Conservation (phyloP, 2,113 vertebrate species). For the Jaculus jaculus region DNA sequence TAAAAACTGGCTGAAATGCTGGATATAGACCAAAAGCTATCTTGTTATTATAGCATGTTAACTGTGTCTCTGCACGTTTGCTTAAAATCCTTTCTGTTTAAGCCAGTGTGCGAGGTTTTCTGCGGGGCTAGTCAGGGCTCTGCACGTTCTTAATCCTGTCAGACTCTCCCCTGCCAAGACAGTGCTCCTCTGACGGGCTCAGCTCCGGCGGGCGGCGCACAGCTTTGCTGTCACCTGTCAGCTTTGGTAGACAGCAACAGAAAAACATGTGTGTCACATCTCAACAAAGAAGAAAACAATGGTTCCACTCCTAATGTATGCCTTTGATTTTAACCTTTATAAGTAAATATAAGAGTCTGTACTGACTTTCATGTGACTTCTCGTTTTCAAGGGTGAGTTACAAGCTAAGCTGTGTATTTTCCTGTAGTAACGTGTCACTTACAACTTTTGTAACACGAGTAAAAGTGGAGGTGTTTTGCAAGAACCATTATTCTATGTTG, state of each 20-base stretch:
- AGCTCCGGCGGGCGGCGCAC: neutral
- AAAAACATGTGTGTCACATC: neutral
- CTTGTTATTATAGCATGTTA: neutral
- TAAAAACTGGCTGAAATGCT: neutral
- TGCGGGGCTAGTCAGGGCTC: too few relatives aligned
- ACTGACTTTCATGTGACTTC: neutral
- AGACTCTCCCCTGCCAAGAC: neutral
- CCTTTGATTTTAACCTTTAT: constrained; percentile 35
- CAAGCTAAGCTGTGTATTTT: neutral
- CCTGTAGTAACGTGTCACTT: neutral
- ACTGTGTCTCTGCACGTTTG: neutral
- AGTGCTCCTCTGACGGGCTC: neutral
- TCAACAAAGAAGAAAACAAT: constrained; percentile 3
- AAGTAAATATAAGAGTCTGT: constrained; percentile 28
- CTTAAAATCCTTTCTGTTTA: neutral
- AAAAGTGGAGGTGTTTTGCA: constrained; percentile 50
- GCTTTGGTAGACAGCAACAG: neutral
- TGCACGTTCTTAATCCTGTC: neutral
- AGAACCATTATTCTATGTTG: neutral
- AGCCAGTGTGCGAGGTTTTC: too few relatives aligned
- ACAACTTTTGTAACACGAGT: constrained; percentile 26
- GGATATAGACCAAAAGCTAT: neutral
- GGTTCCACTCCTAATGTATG: neutral
- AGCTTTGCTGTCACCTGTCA: neutral
- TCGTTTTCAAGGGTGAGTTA: neutral